Conservation (phyloP, 2,888 invertebrate species). For the Ischnura elegans region DNA sequence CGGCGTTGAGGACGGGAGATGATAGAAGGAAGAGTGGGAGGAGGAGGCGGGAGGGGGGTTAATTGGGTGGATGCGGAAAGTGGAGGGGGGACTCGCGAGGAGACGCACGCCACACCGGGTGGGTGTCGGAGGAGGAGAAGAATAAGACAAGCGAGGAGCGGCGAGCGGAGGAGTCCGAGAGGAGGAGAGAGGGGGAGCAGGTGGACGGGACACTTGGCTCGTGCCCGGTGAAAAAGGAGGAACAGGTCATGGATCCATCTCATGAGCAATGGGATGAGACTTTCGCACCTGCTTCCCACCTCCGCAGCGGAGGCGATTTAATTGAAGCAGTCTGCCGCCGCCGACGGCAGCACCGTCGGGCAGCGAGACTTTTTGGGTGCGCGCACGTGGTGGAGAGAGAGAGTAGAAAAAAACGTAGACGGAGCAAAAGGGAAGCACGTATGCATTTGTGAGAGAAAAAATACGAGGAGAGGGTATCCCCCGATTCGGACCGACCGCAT, state of each 20-base stretch:
- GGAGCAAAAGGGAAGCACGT: conserved; percentile 3
- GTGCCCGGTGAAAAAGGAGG: conserved; percentile 38
- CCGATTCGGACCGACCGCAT: conserved; percentile 3
- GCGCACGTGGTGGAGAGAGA: neutral
- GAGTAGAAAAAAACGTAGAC: conserved; percentile 31
- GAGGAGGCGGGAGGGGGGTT: neutral
- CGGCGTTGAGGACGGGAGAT: neutral
- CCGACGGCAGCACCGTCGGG: neutral
- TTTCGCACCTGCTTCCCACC: neutral
- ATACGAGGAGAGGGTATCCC: conserved; percentile 3
- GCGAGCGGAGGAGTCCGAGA: neutral
- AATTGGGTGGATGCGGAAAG: conserved; percentile 2
- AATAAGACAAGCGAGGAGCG: too few species aligned
- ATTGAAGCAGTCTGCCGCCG: conserved; percentile 30
- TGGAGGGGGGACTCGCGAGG: neutral
- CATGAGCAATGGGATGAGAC: neutral
- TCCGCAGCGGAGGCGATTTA: neutral
- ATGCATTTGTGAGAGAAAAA: neutral
- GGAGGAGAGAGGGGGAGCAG: neutral
- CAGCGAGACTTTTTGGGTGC: neutral
- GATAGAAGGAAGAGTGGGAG: neutral
- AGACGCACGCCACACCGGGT: neutral
- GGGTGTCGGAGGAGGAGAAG: neutral
- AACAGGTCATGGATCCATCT: conserved; percentile 7
- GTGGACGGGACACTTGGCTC: conserved; percentile 38